Percentiles rank a stretch among this genome's conserved stretches.
Evolutionary conservation across 1,140 invertebrate species (phyloP).

Genomic region (Bathynomus jamesi): DNA sequence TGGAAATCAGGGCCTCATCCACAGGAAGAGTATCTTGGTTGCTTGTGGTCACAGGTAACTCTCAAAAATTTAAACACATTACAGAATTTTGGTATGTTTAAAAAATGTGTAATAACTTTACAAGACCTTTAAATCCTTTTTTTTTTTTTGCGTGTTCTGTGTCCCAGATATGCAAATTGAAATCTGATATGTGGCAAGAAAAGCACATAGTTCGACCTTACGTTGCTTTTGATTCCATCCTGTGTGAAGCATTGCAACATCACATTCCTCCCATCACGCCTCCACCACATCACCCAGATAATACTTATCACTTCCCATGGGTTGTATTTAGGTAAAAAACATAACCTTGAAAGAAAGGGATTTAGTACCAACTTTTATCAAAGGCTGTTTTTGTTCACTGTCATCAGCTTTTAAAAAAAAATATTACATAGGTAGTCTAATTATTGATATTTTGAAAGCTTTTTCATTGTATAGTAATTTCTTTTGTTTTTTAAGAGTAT

Average conservation of each 20-base stretch:
- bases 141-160: background rate
- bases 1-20: constrained; percentile 89
- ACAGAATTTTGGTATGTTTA: too few relatives aligned
- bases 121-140: too few relatives aligned
- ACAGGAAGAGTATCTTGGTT: constrained; percentile 97
- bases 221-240: constrained; percentile 84
- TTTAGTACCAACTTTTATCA: too few relatives aligned
- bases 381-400: too few relatives aligned
- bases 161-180: constrained; percentile 65
- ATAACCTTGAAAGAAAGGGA: too few relatives aligned
- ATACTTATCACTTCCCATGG: constrained; percentile 79
- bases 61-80: too few relatives aligned
- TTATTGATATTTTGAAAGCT: too few relatives aligned
- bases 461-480: too few relatives aligned
- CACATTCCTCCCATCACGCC: constrained; percentile 79
- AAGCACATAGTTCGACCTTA: constrained; percentile 94
- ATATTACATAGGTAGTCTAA: too few relatives aligned
- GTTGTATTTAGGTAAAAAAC: constrained; percentile 68
- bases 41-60: constrained; percentile 86
- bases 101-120: too few relatives aligned
- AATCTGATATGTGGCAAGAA: constrained; percentile 92
- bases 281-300: constrained; percentile 83
- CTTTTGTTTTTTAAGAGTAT: too few relatives aligned
- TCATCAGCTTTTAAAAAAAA: too few relatives aligned
- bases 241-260: constrained; percentile 93